phyloP scores from a whole-genome alignment of 1,140 invertebrate genomes.

The Drosophila busckii region DNA sequence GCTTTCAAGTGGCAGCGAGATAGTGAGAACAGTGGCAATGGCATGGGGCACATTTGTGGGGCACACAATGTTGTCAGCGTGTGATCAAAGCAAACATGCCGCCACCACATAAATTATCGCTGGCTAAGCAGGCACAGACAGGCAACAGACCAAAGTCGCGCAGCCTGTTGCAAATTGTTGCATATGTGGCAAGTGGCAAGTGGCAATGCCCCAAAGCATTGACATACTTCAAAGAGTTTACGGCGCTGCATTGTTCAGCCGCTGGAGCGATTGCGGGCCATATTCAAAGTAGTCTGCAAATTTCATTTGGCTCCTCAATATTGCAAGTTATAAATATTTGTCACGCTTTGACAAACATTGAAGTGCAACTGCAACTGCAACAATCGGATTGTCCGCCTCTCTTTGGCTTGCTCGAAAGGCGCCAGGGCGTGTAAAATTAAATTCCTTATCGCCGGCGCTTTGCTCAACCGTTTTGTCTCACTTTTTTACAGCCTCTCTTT shows the following conservation, averaged over 20 bases:
- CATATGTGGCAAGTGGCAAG: neutral
- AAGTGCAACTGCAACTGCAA: conserved; percentile 10
- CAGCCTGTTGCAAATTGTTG: conserved; percentile 1
- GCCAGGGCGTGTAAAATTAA: conserved; percentile 44
- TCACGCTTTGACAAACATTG: conserved; percentile 20
- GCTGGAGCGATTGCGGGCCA: neutral
- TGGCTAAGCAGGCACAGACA: conserved; percentile 69
- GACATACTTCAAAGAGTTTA: conserved; percentile 70
- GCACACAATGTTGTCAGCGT: conserved; percentile 35
- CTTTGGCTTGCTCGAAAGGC: conserved; percentile 20
- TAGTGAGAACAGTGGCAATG: conserved; percentile 1
- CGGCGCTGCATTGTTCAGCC: conserved; percentile 25
- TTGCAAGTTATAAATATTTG: conserved; percentile 38
- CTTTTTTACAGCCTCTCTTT: neutral
- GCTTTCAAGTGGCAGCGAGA: conserved; percentile 59
- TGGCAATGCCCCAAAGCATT: conserved; percentile 47
- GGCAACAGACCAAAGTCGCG: too few relatives aligned
- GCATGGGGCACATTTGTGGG: conserved; percentile 16
- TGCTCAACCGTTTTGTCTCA: conserved; percentile 7
- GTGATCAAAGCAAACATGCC: conserved; percentile 57
- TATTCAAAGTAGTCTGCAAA: neutral
- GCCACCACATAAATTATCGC: conserved; percentile 71
- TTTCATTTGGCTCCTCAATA: conserved; percentile 23
- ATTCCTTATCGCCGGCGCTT: conserved; percentile 33
- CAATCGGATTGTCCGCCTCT: too few relatives aligned